Evolutionary conservation across 1,140 invertebrate species (phyloP), one percentile per base, ranked within the genome.

Genomic region (Meteorus sp.): DNA sequence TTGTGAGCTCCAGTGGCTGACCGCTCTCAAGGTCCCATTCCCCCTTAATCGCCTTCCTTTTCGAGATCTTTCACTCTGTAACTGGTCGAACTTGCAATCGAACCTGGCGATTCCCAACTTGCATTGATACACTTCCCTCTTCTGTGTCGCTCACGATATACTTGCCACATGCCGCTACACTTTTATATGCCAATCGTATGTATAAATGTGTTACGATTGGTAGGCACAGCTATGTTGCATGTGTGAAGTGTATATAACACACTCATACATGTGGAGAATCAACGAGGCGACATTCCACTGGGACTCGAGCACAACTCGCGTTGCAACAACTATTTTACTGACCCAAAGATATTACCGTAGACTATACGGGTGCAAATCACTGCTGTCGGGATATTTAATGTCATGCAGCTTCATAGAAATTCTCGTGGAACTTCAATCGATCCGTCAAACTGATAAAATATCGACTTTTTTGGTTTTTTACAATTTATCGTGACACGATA

Each of bases 1-100:
- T 59, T 59, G 33, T 15, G 27, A 29, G 50, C 55, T 52, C 57
- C 73, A 72, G 72, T 75, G 69, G 70, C 70, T 75, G 74, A 77
- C 74, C 75, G 74, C 69, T 66, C 73, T 76, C 75, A 77, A 77
- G 75, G 75, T 76, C 71, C 69, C 56, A 59, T 65, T 65, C 66
- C 61, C 61, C 64, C 50, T 67, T 70, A 67, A 69, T 74, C 72
- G 66, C 68, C 71, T 68, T 71, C 71, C 70, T 68, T 74, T 72
- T 70, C 69, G 60, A 72, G 69, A 73, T 72, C 72, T 71, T 71
- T 73, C 69, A 71, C 74, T 69, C 68, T 64, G 56, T 67, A 56
- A 60, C 59, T 56, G 54, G 54, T 66, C 64, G 31, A 56, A 67
- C 63, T 68, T 66, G 65, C 67, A 67, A 69, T 73, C 71, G 66